Evolutionary conservation across 2,113 vertebrate species (phyloP), one percentile per base, ranked within the genome.

Genomic region (Zosterops lateralis): DNA sequence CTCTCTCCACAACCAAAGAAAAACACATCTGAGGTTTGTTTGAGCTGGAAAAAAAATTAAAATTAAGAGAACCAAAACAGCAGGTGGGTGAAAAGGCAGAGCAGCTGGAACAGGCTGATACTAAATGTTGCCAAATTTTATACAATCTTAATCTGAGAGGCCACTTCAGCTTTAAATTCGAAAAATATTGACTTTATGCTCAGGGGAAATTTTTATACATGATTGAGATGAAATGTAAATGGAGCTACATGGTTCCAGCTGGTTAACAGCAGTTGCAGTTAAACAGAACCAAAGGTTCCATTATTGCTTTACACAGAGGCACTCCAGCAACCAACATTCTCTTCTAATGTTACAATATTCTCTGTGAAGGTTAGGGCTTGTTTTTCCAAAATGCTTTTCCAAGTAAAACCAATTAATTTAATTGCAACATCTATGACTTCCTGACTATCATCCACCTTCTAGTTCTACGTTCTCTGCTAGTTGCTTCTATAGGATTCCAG

Each of bases 341-440:
- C 15, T 70, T 71, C 34, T 32, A 64, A 54, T 0, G 0, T 44
- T 66, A 17, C 29, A 47, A 6, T 8, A 7, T 10, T 53, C 20
- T 72, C 24, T 36, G 5, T 53, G 31, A 40, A 57, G 48, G 7
- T 58, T 54, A 38, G 26, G 20, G 7, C 9, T 87, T 74, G n/a
- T 51, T 91, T 65, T 68, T 76, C 26, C 57, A 68, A 79, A 91
- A 65, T 42, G 28, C 17, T 91, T 81, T 74, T 62, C 61, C 36
- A 72, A 45, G 11, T 31, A 67, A 78, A 92, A 29, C 44, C 0
- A 13, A 42, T 40, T 68, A 6, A 64, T 75, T 56, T 56, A 72
- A 51, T 19, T 61, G 31, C 54, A 82, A 48, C 25, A 31, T 80
- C 45, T 53, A 12, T 34, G 47, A 70, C 12, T 75, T 72, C 54